These are phyloP conservation scores for Zophobas atratus DNA, from an alignment of 1,140 invertebrate genomes.

Conservation along the genomic window DNA sequence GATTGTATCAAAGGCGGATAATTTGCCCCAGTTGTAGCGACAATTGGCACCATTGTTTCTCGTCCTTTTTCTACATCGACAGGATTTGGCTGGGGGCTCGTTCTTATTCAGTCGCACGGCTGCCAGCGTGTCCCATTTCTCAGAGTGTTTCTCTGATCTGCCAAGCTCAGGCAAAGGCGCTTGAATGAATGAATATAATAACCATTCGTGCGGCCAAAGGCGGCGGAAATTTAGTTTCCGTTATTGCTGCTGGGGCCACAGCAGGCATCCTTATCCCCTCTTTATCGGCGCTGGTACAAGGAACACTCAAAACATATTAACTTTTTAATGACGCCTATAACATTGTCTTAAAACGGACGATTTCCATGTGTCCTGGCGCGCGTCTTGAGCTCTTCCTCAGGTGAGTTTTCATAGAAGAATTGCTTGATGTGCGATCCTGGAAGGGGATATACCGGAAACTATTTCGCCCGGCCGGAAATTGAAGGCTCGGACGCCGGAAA, in stretches of 20 bases:
- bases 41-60: constrained; percentile 37
- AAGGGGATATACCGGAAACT: constrained; percentile 46
- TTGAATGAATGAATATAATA: constrained; percentile 62
- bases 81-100: constrained; percentile 20
- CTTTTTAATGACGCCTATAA: constrained; percentile 49
- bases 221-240: constrained; percentile 62
- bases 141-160: constrained; percentile 46
- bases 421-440: background rate
- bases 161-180: constrained; percentile 51
- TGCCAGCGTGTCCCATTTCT: constrained; percentile 34
- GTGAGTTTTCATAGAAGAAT: constrained; percentile 20
- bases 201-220: constrained; percentile 60
- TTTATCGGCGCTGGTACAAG: constrained; percentile 38
- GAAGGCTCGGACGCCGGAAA: constrained; percentile 47
- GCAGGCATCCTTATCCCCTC: constrained; percentile 40
- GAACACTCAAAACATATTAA: constrained; percentile 49
- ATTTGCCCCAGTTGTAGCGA: constrained; percentile 37
- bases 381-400: constrained; percentile 4
- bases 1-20: constrained; percentile 11
- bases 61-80: constrained; percentile 26
- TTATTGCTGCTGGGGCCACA: constrained; percentile 54
- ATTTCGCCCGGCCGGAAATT: constrained; percentile 49
- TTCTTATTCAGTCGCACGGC: constrained; percentile 35
- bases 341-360: constrained; percentile 38
- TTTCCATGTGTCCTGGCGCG: background rate